Evolutionary conservation across 1,140 invertebrate species (phyloP).

Genomic region (Adelges cooleyi): DNA sequence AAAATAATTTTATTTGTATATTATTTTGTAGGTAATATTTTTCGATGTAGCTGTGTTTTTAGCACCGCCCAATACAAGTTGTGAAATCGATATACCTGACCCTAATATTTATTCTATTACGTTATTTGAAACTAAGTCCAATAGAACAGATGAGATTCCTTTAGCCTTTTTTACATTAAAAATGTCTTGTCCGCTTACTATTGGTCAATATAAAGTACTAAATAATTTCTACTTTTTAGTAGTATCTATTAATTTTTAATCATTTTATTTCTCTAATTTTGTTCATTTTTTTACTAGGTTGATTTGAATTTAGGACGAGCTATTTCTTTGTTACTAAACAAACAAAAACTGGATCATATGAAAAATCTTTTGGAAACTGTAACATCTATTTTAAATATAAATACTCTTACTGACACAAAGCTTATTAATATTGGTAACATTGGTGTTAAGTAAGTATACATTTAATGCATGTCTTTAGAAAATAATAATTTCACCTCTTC

Average conservation of each 20-base stretch:
- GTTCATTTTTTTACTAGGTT: not conserved
- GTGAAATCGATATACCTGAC: conserved; percentile 1
- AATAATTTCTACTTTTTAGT: not conserved
- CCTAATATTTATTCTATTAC: not conserved
- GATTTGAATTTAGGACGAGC: conserved; percentile 18
- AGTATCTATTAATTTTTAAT: not conserved
- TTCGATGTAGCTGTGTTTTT: conserved; percentile 6
- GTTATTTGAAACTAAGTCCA: conserved; percentile 15
- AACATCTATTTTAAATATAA: too few relatives aligned
- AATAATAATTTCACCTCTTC: too few relatives aligned
- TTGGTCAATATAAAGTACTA: conserved; percentile 12
- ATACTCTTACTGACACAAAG: too few relatives aligned
- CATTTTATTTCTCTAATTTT: too few relatives aligned
- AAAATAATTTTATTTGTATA: not conserved
- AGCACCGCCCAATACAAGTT: not conserved
- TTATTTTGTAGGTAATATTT: conserved; percentile 14
- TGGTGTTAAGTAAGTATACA: too few relatives aligned
- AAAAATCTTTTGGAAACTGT: too few relatives aligned
- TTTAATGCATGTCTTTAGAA: too few relatives aligned
- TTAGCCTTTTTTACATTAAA: conserved; percentile 19
- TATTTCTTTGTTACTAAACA: conserved; percentile 10
- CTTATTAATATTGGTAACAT: too few relatives aligned
- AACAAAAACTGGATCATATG: not conserved
- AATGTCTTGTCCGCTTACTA: not conserved
- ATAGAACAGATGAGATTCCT: conserved; percentile 18